Evolutionary conservation across 2,113 vertebrate genomes (phyloP).

Genomic region (Ptyas mucosa): DNA sequence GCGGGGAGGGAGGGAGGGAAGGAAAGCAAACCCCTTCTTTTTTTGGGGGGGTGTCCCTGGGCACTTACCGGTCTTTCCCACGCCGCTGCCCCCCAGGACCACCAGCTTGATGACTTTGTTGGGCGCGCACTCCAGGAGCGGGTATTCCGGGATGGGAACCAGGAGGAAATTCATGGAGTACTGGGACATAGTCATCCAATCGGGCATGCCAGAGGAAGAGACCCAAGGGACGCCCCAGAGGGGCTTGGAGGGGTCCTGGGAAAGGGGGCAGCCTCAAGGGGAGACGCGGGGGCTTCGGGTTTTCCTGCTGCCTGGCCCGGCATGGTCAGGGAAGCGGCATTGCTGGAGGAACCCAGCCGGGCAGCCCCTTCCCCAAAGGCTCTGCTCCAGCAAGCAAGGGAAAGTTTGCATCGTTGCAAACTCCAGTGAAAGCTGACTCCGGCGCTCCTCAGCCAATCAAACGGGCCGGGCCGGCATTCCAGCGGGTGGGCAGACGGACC

Average conservation of each 20-base stretch:
- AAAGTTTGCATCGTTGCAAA: slow-evolving; percentile 37
- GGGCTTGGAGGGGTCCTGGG: slow-evolving; percentile 4
- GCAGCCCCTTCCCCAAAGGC: background rate
- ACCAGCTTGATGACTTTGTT: slow-evolving; percentile 88
- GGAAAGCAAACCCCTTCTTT: background rate
- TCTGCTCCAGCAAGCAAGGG: slow-evolving; percentile 40
- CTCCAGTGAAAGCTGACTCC: slow-evolving; percentile 68
- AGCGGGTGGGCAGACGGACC: slow-evolving; percentile 41
- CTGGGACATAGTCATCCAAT: slow-evolving; percentile 78
- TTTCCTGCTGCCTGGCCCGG: background rate
- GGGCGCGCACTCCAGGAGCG: slow-evolving; percentile 77
- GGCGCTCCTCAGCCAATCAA: slow-evolving; percentile 59
- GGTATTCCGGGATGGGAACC: slow-evolving; percentile 88
- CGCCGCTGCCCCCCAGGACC: slow-evolving; percentile 84
- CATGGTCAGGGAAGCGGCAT: slow-evolving; percentile 15
- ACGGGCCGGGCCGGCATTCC: slow-evolving; percentile 55
- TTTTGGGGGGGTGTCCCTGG: background rate
- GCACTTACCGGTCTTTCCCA: slow-evolving; percentile 86
- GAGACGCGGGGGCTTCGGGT: background rate
- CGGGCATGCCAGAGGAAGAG: slow-evolving; percentile 66
- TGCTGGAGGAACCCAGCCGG: background rate
- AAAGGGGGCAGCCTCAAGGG: accelerated
- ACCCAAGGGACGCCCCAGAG: background rate
- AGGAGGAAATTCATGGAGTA: slow-evolving; percentile 85
- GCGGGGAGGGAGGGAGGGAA: background rate